These are phyloP conservation scores for Corbicula japonica DNA, from an alignment of 2,888 invertebrate species.

Conservation along the genomic window DNA sequence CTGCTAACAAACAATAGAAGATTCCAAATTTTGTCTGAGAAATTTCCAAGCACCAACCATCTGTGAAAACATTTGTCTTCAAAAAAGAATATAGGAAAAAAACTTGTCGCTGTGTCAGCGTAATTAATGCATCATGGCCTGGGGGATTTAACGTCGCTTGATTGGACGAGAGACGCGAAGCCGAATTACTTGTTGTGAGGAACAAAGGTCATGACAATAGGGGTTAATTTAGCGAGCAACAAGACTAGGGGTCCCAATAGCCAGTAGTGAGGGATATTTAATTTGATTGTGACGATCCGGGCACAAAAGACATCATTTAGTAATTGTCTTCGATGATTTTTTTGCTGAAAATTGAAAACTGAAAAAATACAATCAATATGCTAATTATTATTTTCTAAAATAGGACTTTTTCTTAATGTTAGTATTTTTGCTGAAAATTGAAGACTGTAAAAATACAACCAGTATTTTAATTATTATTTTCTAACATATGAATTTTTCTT, in stretches of 20 bases:
- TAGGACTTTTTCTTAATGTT: no score
- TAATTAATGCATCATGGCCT: slow-evolving; percentile 30
- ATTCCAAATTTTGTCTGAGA: slow-evolving; percentile 23
- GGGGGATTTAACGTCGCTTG: slow-evolving; percentile 15
- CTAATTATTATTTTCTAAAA: no score
- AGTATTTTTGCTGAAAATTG: no score
- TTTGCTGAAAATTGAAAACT: no score
- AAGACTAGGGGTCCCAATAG: slow-evolving; percentile 27
- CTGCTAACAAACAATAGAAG: slow-evolving; percentile 17
- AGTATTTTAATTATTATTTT: no score
- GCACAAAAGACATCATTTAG: no score
- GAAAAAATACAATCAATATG: no score
- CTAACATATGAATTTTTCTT: no score
- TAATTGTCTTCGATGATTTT: no score
- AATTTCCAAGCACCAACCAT: slow-evolving; percentile 21
- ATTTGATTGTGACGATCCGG: no score
- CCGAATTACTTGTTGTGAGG: slow-evolving; percentile 35
- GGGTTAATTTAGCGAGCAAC: slow-evolving; percentile 45
- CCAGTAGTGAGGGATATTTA: no score
- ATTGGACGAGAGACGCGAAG: slow-evolving; percentile 17
- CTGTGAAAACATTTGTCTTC: slow-evolving; percentile 27
- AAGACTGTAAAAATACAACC: no score
- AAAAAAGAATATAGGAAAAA: slow-evolving; percentile 17
- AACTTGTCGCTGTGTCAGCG: slow-evolving; percentile 17
- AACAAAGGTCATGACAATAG: slow-evolving; percentile 36